Evolutionary conservation across 2,888 invertebrate species (phyloP).

Genomic region (Altica lythri): DNA sequence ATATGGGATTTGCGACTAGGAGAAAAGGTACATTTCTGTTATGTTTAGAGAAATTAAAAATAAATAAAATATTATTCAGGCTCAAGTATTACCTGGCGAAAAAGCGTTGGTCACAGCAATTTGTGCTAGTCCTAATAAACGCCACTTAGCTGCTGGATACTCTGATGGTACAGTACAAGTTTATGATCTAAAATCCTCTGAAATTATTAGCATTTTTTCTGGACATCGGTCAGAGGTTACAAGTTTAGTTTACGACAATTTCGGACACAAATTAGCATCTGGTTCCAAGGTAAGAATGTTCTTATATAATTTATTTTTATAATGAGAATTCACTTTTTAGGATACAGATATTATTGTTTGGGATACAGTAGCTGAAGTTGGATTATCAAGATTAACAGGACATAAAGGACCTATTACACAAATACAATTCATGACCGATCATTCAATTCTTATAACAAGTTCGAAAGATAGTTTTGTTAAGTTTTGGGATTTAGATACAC

Average conservation of each 20-base stretch:
- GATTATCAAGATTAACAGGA: conserved; percentile 85
- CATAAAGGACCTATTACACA: conserved; percentile 91
- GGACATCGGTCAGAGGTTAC: conserved; percentile 89
- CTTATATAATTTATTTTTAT: not conserved
- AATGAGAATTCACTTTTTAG: conserved; percentile 58
- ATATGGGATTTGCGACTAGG: conserved; percentile 92
- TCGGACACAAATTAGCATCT: conserved; percentile 84
- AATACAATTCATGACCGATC: conserved; percentile 71
- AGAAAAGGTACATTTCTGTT: conserved; percentile 66
- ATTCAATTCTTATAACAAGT: conserved; percentile 74
- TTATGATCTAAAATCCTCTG: conserved; percentile 76
- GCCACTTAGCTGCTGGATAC: conserved; percentile 89
- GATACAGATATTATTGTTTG: conserved; percentile 94
- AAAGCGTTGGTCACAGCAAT: conserved; percentile 79
- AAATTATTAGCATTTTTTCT: conserved; percentile 73
- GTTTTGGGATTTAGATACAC: conserved; percentile 95
- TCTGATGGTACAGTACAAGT: conserved; percentile 85
- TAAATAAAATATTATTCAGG: conserved; percentile 58
- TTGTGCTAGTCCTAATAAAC: conserved; percentile 74
- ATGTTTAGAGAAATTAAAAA: not conserved
- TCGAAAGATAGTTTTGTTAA: conserved; percentile 95
- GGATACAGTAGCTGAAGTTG: conserved; percentile 92
- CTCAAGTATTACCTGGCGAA: conserved; percentile 78
- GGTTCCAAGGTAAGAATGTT: conserved; percentile 73
- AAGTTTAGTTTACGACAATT: conserved; percentile 78